phyloP scores from a whole-genome alignment of 1,140 invertebrate species.

The Colletes gigas region DNA sequence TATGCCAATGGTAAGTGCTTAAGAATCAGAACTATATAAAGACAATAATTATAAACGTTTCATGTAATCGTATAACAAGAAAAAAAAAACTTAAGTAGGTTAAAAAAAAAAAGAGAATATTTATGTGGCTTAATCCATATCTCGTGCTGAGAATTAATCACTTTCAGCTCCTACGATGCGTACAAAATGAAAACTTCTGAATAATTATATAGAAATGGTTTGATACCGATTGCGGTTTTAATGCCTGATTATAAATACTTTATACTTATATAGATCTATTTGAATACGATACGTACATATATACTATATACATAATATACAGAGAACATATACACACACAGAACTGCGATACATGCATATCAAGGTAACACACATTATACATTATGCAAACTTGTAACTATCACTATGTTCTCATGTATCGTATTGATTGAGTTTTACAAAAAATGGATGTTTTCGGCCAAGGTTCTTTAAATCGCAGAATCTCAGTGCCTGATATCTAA shows the following conservation, averaged over 20 bases:
- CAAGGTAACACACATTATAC: conserved; percentile 36
- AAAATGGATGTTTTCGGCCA: neutral
- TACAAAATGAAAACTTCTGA: conserved; percentile 46
- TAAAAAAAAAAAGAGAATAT: conserved; percentile 18
- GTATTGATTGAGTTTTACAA: conserved; percentile 8
- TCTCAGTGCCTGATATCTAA: conserved; percentile 16
- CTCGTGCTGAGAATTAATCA: conserved; percentile 52
- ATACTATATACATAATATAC: conserved; percentile 4
- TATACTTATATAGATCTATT: conserved; percentile 53
- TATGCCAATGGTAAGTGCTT: conserved; percentile 12
- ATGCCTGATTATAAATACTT: conserved; percentile 43
- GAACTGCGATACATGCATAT: conserved; percentile 39
- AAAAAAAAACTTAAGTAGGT: conserved; percentile 23
- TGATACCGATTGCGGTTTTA: conserved; percentile 37
- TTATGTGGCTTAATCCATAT: conserved; percentile 52
- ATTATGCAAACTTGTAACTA: conserved; percentile 11
- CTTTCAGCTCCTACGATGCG: conserved; percentile 46
- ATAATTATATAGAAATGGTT: conserved; percentile 46
- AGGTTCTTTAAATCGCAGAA: neutral
- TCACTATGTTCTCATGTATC: conserved; percentile 8
- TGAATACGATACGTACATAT: conserved; percentile 40
- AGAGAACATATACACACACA: conserved; percentile 5
- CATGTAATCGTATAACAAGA: conserved; percentile 46
- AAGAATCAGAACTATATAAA: conserved; percentile 44
- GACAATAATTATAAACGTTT: conserved; percentile 61